Conservation (phyloP, 2,888 invertebrate genomes). For the Clistopyga incitator region DNA sequence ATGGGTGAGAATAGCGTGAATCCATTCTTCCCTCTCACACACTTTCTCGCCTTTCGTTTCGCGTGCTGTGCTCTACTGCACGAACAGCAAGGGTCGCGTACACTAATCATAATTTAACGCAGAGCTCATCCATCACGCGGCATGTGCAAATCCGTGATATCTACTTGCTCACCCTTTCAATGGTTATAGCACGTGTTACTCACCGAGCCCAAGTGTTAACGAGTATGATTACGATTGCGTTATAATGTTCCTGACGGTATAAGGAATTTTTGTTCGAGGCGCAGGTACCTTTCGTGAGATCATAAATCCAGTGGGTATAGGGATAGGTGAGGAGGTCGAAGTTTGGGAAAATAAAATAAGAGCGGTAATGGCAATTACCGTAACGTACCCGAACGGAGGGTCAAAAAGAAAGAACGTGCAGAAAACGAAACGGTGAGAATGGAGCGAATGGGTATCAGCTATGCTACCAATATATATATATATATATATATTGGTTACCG, state of each 20-base stretch:
- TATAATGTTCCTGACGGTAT: not conserved
- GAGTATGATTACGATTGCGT: conserved; percentile 52
- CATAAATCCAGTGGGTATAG: not conserved
- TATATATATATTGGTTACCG: conserved; percentile 6
- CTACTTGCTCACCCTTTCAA: not conserved
- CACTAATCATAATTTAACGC: conserved; percentile 77
- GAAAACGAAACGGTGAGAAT: conserved; percentile 57
- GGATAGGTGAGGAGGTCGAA: conserved; percentile 26
- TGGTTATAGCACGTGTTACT: conserved; percentile 75
- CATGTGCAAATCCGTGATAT: conserved; percentile 74
- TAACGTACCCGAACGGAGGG: conserved; percentile 62
- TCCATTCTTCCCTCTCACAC: conserved; percentile 49
- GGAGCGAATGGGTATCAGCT: conserved; percentile 41
- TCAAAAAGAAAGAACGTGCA: conserved; percentile 50
- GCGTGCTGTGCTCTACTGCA: conserved; percentile 34
- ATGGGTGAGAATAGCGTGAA: not conserved
- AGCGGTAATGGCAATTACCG: conserved; percentile 56
- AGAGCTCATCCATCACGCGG: conserved; percentile 76
- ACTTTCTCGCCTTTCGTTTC: conserved; percentile 40
- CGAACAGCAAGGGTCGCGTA: conserved; percentile 40
- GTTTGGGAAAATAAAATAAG: conserved; percentile 28
- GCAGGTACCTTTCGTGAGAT: not conserved
- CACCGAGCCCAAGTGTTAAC: conserved; percentile 75
- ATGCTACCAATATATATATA: too few relatives aligned
- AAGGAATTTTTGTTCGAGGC: not conserved